Percentiles rank a stretch among this genome's conserved stretches.
phyloP scores from a whole-genome alignment of 2,113 vertebrate genomes.

The Bos indicus region DNA sequence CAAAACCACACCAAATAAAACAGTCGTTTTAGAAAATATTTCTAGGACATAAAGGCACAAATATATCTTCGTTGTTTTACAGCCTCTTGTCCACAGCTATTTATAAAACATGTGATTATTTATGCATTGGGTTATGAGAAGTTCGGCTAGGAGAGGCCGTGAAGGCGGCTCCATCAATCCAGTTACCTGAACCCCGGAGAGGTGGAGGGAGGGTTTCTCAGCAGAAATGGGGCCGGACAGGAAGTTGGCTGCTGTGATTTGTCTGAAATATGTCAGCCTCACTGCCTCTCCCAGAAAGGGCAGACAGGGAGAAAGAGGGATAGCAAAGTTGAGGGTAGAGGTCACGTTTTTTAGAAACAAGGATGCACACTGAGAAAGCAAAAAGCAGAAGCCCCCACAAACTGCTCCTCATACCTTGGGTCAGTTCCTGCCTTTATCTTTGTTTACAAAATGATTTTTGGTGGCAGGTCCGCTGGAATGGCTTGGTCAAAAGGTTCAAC shows the following conservation, averaged over 20 bases:
- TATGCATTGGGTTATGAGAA: conserved; percentile 63
- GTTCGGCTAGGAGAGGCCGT: conserved; percentile 68
- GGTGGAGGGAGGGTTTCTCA: conserved; percentile 28
- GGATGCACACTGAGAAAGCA: not conserved
- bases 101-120: conserved; percentile 81
- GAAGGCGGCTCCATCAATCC: conserved; percentile 60
- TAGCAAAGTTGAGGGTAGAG: conserved; percentile 22
- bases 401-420: conserved; percentile 19
- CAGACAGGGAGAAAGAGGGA: not conserved
- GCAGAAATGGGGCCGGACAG: conserved; percentile 40
- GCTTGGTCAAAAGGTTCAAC: not conserved
- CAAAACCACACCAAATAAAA: conserved; percentile 70
- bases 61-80: conserved; percentile 81
- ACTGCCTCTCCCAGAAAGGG: not conserved
- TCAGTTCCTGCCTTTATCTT: not conserved
- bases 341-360: not conserved
- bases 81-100: conserved; percentile 79
- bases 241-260: conserved; percentile 45
- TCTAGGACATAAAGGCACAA: conserved; percentile 77
- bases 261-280: conserved; percentile 41
- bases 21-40: conserved; percentile 79
- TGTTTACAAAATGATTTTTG: conserved; percentile 58
- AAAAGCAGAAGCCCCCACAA: not conserved
- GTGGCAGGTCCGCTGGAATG: not conserved
- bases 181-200: conserved; percentile 69